Percentiles rank a stretch among this genome's conserved stretches.
Evolutionary conservation across 1,140 invertebrate species (phyloP).

Genomic region (Drosophila varians): DNA sequence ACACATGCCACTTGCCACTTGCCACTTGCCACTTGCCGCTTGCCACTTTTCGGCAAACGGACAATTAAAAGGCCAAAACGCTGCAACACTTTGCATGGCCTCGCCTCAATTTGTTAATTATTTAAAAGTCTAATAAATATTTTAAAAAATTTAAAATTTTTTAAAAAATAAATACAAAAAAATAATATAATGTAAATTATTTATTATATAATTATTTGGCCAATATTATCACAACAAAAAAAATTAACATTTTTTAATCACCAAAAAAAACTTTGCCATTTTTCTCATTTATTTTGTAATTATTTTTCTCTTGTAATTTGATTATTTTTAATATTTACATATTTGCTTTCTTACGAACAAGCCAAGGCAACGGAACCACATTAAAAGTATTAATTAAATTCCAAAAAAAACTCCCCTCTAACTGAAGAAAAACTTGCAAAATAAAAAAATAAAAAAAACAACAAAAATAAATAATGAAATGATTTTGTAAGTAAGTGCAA

Average conservation of each 20-base stretch:
- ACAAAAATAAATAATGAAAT: conserved; percentile 50
- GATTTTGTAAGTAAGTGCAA: conserved; percentile 80
- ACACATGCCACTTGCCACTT: conserved; percentile 35
- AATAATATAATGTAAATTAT: too few relatives aligned
- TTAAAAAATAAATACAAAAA: too few relatives aligned
- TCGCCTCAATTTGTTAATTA: too few relatives aligned
- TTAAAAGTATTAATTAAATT: conserved; percentile 1
- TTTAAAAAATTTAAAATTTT: too few relatives aligned
- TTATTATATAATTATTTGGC: too few relatives aligned
- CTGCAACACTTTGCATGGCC: background rate
- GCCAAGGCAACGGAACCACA: background rate
- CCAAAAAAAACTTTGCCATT: background rate
- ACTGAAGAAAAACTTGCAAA: background rate
- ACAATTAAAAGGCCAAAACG: conserved; percentile 50
- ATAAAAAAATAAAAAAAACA: background rate
- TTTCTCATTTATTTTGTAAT: background rate
- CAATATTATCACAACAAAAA: background rate
- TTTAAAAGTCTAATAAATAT: conserved; percentile 32
- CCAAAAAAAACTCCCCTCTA: background rate
- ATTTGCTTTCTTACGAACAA: background rate
- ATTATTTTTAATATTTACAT: background rate
- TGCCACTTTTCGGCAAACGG: conserved; percentile 52
- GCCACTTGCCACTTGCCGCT: conserved; percentile 43
- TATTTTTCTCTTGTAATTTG: background rate
- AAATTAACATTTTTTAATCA: background rate